Conservation (phyloP, 2,797 vertebrate genomes). For the Lepus townsendii region DNA sequence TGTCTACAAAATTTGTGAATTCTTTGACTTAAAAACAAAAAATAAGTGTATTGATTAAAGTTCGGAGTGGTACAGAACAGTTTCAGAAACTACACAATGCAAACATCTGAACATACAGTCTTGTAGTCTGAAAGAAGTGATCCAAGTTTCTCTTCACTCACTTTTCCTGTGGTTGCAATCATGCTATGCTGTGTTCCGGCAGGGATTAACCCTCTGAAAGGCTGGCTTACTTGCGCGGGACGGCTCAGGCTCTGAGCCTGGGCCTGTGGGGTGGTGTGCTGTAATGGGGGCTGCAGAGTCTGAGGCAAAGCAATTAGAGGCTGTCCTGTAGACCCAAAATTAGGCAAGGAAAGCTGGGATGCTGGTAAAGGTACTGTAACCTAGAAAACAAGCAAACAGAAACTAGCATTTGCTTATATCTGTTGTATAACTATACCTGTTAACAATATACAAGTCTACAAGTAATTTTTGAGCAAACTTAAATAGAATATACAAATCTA, state of each 20-base stretch:
- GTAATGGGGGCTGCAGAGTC: conserved; percentile 91
- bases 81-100: neutral
- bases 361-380: conserved; percentile 96
- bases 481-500: neutral
- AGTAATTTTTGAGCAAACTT: neutral
- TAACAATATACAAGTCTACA: neutral
- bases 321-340: conserved; percentile 97
- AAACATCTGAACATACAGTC: neutral
- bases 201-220: conserved; percentile 95
- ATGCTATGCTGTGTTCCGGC: conserved; percentile 95
- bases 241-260: conserved; percentile 95
- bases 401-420: conserved; percentile 49
- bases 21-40: neutral
- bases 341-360: conserved; percentile 96
- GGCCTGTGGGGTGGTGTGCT: conserved; percentile 94
- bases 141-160: conserved; percentile 53
- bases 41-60: neutral
- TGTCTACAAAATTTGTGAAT: neutral
- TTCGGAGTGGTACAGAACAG: neutral
- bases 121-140: neutral
- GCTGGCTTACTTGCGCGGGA: conserved; percentile 94
- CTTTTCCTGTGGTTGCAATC: conserved; percentile 96
- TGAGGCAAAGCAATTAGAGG: conserved; percentile 96
- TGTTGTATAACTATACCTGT: rapidly evolving
- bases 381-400: conserved; percentile 85